phyloP scores from a whole-genome alignment of 1,140 invertebrate species.

The Calosoma granatense region DNA sequence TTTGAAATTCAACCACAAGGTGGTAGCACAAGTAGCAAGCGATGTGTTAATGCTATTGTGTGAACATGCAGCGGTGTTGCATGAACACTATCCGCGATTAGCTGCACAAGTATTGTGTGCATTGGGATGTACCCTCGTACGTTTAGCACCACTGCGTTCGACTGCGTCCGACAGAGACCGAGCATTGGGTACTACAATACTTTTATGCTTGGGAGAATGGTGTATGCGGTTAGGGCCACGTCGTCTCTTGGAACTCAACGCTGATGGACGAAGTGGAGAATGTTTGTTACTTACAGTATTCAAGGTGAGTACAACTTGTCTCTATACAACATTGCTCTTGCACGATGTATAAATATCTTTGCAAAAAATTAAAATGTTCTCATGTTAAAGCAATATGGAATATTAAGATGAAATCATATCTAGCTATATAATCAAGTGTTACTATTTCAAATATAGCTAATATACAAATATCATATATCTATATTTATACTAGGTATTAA shows the following conservation, averaged over 20 bases:
- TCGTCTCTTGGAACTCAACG: constrained; percentile 35
- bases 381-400: no score
- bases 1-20: constrained; percentile 78
- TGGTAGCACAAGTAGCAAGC: constrained; percentile 77
- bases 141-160: constrained; percentile 26
- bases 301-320: constrained; percentile 41
- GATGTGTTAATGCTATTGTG: constrained; percentile 72
- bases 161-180: constrained; percentile 38
- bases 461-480: neutral
- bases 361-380: no score
- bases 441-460: no score
- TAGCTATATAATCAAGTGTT: no score
- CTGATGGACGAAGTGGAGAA: constrained; percentile 33
- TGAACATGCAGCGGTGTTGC: constrained; percentile 65
- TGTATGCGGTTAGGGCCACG: constrained; percentile 63
- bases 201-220: constrained; percentile 89
- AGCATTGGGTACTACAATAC: constrained; percentile 68
- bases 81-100: constrained; percentile 66
- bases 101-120: constrained; percentile 55
- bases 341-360: no score
- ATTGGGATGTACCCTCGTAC: constrained; percentile 45
- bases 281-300: constrained; percentile 52
- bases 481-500: constrained; percentile 31
- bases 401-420: no score
- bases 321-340: no score